Evolutionary conservation across 1,140 invertebrate species (phyloP), one percentile per base, ranked within the genome.

Genomic region (Parapsyche elsis): DNA sequence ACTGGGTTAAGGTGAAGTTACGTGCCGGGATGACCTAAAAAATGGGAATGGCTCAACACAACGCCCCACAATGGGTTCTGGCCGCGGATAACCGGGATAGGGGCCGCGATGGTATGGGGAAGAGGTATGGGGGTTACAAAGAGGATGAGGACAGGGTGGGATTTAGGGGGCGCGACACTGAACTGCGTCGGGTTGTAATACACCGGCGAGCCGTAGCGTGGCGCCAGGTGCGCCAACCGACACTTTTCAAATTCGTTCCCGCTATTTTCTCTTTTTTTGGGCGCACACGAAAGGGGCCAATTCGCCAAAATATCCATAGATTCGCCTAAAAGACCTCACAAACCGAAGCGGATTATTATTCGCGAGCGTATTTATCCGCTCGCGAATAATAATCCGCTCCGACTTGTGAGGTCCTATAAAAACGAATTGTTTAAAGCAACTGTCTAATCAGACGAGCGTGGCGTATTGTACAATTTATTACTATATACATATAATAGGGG

Each of bases 1-100:
- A 75, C 46, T 75, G 79, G 79, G 79, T 80, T 67, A 80, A 80
- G 79, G 79, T 80, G 61, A 80, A 61, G 23, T 61, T 59, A 44
- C 38, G 70, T 61, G 49, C 78, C 49, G 78, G 71, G 59, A 67
- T 49, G 76, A 73, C 76, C 79, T 59, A 53, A 80, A 80, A 71
- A 80, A 80, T 76, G 30, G 76, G 79, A 71, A 80, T 38, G 74
- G 73, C 61, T 30, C 79, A 46, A 71, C 61, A n/a, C 30, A 19
- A 16, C 14, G 73, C 19, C 23, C 73, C 73, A 79, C 81, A 79
- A 76, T 73, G 76, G 45, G 57, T 45, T 26, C 9, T 67, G 21
- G 64, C 64, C 76, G 24, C 57, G 26, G 64, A 71, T 71, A 44
- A 38, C 67, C 61, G 59, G 79, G 79, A 61, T 57, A 19, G 59